Evolutionary conservation across 2,113 vertebrate species (phyloP).

Genomic region (Cryptomyrus ogoouensis): DNA sequence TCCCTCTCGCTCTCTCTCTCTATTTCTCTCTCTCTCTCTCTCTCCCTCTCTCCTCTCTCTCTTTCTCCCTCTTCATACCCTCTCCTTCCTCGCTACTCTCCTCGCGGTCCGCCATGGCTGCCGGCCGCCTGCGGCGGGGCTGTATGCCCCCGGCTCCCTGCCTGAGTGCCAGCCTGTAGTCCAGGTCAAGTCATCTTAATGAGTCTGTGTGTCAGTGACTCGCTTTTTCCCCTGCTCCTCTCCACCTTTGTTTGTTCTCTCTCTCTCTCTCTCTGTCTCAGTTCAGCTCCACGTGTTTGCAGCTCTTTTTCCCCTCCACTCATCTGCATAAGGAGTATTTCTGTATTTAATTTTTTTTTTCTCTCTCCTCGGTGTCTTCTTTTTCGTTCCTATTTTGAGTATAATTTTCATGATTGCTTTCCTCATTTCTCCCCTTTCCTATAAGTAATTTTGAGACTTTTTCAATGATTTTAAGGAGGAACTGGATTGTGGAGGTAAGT

Average conservation of each 20-base stretch:
- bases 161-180: neutral
- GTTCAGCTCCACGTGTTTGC: constrained; percentile 11
- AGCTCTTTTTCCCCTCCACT: neutral
- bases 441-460: neutral
- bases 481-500: neutral
- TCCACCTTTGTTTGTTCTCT: constrained; percentile 16
- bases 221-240: neutral
- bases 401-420: neutral
- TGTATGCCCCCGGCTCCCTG: neutral
- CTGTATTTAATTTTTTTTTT: neutral
- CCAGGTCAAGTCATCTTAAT: neutral
- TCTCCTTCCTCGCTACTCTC: constrained; percentile 42
- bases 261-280: neutral
- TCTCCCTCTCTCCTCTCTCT: constrained; percentile 1
- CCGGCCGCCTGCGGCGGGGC: constrained; percentile 35
- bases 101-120: constrained; percentile 48
- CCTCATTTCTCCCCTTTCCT: neutral
- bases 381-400: neutral
- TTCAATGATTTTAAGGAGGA: neutral
- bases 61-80: constrained; percentile 18
- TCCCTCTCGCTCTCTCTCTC: neutral
- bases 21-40: neutral
- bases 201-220: constrained; percentile 18
- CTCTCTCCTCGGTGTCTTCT: neutral
- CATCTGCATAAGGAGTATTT: neutral